phyloP scores from a whole-genome alignment of 2,113 vertebrate species.

The Abramis brama region DNA sequence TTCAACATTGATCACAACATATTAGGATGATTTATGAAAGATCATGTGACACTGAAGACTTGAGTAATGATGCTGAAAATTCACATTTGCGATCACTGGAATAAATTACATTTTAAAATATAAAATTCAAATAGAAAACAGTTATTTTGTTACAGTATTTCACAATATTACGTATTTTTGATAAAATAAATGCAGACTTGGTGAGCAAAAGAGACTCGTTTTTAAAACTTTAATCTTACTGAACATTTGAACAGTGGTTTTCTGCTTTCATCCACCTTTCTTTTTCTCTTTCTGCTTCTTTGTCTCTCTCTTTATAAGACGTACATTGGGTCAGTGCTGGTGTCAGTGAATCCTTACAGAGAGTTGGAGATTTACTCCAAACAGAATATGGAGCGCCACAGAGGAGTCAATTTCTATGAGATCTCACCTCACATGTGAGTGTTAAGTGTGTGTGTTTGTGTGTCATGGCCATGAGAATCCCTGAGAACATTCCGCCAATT shows the following conservation, averaged over 20 bases:
- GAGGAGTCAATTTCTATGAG: conserved; percentile 97
- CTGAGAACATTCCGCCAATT: conserved; percentile 53
- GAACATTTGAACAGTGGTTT: background rate
- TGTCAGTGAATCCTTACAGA: conserved; percentile 96
- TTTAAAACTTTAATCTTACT: background rate
- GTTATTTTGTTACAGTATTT: background rate
- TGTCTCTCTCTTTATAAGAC: conserved; percentile 76
- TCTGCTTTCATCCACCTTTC: background rate
- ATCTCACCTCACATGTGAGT: conserved; percentile 95
- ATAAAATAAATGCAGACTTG: background rate
- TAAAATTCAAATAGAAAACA: background rate
- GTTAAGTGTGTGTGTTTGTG: conserved; percentile 63
- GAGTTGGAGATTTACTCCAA: conserved; percentile 95
- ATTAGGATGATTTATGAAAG: background rate
- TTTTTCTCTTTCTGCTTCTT: conserved; percentile 43
- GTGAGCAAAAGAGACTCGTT: background rate
- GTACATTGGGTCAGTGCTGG: conserved; percentile 93
- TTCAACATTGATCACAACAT: background rate
- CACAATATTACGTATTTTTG: background rate
- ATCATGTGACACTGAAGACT: background rate
- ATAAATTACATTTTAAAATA: background rate
- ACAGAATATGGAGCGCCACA: conserved; percentile 95
- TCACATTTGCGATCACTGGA: background rate
- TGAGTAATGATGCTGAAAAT: background rate
- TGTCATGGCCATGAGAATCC: conserved; percentile 35